Evolutionary conservation across 2,113 vertebrate species (phyloP).

Genomic region (Syrmaticus mikado): DNA sequence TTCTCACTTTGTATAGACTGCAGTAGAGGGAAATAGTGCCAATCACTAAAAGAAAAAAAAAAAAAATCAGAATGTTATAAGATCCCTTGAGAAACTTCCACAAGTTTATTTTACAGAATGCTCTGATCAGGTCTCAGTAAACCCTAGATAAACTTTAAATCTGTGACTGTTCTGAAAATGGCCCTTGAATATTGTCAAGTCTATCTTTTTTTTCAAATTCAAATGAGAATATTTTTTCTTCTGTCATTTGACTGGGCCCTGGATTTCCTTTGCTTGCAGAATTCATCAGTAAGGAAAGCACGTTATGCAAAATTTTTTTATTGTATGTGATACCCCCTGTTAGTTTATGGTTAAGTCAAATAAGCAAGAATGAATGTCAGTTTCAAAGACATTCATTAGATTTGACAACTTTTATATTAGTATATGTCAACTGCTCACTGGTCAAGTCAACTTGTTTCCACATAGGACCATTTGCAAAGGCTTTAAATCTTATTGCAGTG

Average conservation of each 20-base stretch:
- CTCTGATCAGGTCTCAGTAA: not conserved
- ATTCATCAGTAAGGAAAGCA: not conserved
- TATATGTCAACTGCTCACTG: not conserved
- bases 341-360: not conserved
- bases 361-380: not conserved
- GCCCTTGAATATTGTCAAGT: not conserved
- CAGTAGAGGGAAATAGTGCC: not conserved
- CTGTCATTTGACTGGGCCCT: not conserved
- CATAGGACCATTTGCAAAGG: not conserved
- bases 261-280: not conserved
- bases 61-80: not conserved
- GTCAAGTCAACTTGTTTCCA: not conserved
- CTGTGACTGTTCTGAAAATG: not conserved
- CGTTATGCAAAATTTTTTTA: not conserved
- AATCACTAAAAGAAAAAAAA: not conserved
- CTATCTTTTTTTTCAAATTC: not conserved
- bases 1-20: not conserved
- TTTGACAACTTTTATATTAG: not conserved
- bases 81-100: not conserved
- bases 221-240: not conserved
- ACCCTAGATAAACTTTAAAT: not conserved
- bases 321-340: not conserved
- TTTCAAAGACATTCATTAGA: constrained; percentile 10
- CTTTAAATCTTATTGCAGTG: not conserved
- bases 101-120: not conserved